Evolutionary conservation across 2,888 invertebrate species (phyloP).

Genomic region (Cetonia aurata): DNA sequence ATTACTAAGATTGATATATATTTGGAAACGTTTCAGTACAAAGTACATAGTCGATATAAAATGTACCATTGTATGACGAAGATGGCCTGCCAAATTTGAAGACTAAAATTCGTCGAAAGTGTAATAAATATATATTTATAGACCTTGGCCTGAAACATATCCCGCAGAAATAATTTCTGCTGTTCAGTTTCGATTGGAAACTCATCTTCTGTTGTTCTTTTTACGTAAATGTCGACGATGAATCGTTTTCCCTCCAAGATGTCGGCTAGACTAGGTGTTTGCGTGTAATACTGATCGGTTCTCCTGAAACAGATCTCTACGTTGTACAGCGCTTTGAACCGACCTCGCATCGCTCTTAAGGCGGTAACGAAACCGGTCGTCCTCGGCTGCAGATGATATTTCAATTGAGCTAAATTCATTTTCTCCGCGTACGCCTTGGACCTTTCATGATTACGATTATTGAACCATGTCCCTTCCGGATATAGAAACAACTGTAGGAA

Average conservation of each 20-base stretch:
- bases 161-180: slow-evolving; percentile 82
- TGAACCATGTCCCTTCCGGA: slow-evolving; percentile 91
- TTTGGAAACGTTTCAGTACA: no score
- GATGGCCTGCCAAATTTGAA: no score
- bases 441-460: slow-evolving; percentile 82
- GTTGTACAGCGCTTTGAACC: slow-evolving; percentile 83
- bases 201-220: slow-evolving; percentile 81
- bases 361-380: slow-evolving; percentile 90
- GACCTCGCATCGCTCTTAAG: slow-evolving; percentile 80
- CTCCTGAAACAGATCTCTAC: slow-evolving; percentile 77
- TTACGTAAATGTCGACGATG: slow-evolving; percentile 78
- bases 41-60: no score
- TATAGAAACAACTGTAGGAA: slow-evolving; percentile 78
- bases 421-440: slow-evolving; percentile 85
- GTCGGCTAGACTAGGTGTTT: slow-evolving; percentile 76
- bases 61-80: no score
- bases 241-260: slow-evolving; percentile 77
- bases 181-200: slow-evolving; percentile 80
- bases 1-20: no score
- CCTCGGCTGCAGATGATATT: slow-evolving; percentile 91
- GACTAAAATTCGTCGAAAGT: no score
- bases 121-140: slow-evolving; percentile 20
- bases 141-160: slow-evolving; percentile 83
- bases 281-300: slow-evolving; percentile 65
- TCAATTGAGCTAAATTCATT: slow-evolving; percentile 82